Percentiles rank a stretch among this genome's conserved stretches.
Evolutionary conservation across 2,113 vertebrate genomes (phyloP).

Genomic region (Nymphicus hollandicus): DNA sequence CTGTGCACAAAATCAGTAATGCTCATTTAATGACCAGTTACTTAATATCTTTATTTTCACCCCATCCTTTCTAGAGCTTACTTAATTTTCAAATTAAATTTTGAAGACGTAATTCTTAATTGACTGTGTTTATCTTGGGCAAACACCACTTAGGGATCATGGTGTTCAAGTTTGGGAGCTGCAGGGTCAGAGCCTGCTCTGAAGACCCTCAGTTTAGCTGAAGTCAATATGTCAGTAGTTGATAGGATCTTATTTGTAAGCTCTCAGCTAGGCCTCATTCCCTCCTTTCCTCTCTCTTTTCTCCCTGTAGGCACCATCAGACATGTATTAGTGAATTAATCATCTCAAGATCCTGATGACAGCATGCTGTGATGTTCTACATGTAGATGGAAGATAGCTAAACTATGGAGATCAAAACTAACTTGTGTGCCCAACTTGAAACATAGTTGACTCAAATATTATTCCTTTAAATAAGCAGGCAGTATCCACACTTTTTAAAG

Average conservation of each 20-base stretch:
- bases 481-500: neutral
- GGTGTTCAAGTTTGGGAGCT: neutral
- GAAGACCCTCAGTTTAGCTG: neutral
- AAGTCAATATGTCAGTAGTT: accelerated
- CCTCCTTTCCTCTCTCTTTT: neutral
- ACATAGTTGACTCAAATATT: neutral
- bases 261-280: neutral
- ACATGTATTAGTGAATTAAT: neutral
- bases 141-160: neutral
- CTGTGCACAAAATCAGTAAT: neutral
- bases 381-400: neutral
- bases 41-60: neutral
- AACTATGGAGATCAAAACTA: neutral
- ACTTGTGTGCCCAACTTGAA: neutral
- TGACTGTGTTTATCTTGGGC: neutral
- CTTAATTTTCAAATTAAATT: neutral
- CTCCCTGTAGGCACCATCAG: neutral
- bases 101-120: neutral
- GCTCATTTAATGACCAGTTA: neutral
- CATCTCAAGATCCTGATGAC: neutral
- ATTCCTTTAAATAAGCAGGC: neutral
- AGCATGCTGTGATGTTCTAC: neutral
- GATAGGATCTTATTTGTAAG: neutral
- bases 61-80: neutral
- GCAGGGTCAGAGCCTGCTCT: neutral